Conservation (phyloP, 2,797 vertebrate genomes). For the Chloroceryle amazona region DNA sequence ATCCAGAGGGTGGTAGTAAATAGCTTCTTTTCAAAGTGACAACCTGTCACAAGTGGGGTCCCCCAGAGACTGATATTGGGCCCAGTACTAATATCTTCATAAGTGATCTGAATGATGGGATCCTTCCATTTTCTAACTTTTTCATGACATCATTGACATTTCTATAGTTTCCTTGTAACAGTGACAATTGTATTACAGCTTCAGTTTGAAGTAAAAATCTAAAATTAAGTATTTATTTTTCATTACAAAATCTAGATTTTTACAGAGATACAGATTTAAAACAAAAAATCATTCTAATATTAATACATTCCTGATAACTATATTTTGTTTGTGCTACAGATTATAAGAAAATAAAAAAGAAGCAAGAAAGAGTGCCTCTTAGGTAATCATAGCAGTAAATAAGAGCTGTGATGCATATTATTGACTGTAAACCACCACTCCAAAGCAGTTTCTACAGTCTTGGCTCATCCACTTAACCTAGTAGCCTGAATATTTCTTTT, state of each 20-base stretch:
- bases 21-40: no score
- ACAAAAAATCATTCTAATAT: background rate
- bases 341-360: background rate
- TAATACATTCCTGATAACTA: background rate
- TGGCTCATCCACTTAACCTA: background rate
- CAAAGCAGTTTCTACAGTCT: background rate
- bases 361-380: background rate
- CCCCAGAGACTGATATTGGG: no score
- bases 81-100: no score
- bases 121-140: background rate
- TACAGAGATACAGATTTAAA: background rate
- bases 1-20: no score
- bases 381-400: background rate
- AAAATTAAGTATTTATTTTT: background rate
- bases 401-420: background rate
- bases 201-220: background rate
- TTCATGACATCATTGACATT: background rate
- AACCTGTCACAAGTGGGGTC: no score
- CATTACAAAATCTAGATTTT: background rate
- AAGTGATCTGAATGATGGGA: no score
- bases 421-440: background rate
- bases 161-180: background rate
- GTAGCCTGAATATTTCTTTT: background rate
- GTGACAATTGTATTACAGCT: background rate
- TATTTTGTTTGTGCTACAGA: background rate